Evolutionary conservation across 2,113 vertebrate species (phyloP), one percentile per base, ranked within the genome.

Genomic region (Spea multiplicata): DNA sequence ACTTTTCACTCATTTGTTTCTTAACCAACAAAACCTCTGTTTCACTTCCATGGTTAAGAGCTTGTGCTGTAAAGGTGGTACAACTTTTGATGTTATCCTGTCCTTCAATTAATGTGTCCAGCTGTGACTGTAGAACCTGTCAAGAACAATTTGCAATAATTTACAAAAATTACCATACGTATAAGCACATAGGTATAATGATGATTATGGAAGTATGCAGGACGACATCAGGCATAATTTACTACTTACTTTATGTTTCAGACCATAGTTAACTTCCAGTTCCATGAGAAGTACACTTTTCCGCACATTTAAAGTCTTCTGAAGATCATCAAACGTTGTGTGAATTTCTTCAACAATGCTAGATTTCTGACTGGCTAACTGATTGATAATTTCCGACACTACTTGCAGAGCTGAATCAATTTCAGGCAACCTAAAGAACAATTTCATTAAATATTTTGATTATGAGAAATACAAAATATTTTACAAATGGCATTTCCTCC

Each of bases 271-370:
- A 86, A 99, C 97, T 86, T 99, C 97, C 85, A 99, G 91, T 84
- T 99, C 97, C 97, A 98, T 98, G 0, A 99, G 95, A 81, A 99
- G 88, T 73, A 98, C 95, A 0, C 96, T 99, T 88, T 98, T 99
- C 72, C 97, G 92, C 71, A 99, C 95, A 12, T 98, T 97, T 80
- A 99, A 86, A 2, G 95, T 97, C 88, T 98, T 98, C 91, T 99
- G 96, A 73, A 99, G 87, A 85, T 99, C 96, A 66, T 96, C 95
- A 61, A 99, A 99, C 48, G 95, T 96, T 3, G 89, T 86, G 71
- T 98, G 97, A 87, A 99, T 96, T 85, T 95, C 94, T 6, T 95
- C 94, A 85, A 98, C 97, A 0, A 97, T 98, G 85, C 94, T 92
- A 83, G 94, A 94, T 88, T 98, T 99, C 82, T 95, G 95, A 86